Evolutionary conservation across 2,113 vertebrate species (phyloP).

Genomic region (Perca flavescens): DNA sequence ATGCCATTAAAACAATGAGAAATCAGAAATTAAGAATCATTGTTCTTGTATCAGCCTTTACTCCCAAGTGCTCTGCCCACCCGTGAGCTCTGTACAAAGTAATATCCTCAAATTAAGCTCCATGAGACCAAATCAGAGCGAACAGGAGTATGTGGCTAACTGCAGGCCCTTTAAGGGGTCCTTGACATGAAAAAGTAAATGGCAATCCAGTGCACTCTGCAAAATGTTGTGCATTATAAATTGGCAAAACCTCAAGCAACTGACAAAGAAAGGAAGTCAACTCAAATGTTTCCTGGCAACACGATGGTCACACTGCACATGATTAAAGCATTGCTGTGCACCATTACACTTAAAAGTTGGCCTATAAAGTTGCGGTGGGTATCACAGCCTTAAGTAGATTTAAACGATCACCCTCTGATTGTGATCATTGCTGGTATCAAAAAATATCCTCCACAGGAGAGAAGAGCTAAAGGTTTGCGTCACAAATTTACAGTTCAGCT

Average conservation of each 20-base stretch:
- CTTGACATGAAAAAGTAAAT: background rate
- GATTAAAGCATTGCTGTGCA: constrained; percentile 48
- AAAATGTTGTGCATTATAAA: constrained; percentile 10
- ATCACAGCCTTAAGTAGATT: constrained; percentile 19
- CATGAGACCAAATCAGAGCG: background rate
- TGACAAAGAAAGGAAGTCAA: constrained; percentile 28
- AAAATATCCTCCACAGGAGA: background rate
- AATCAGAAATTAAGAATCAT: constrained; percentile 44
- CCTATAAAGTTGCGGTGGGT: constrained; percentile 27
- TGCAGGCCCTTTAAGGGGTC: background rate
- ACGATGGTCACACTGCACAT: constrained; percentile 10
- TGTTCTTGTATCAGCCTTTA: constrained; percentile 26
- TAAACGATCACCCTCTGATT: constrained; percentile 56
- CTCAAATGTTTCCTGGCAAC: constrained; percentile 51
- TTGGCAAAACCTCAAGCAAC: background rate
- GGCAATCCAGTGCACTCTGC: background rate
- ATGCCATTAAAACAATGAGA: constrained; percentile 48
- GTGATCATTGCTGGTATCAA: constrained; percentile 13
- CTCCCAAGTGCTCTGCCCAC: constrained; percentile 16
- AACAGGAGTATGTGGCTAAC: constrained; percentile 8
- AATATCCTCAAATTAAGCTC: constrained; percentile 17
- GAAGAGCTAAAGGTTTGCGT: constrained; percentile 1
- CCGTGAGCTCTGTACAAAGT: constrained; percentile 11
- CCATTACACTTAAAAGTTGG: constrained; percentile 42
- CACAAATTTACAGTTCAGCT: constrained; percentile 40